Evolutionary conservation across 2,888 invertebrate species (phyloP).

Genomic region (Rhimphoctona megacephalus): DNA sequence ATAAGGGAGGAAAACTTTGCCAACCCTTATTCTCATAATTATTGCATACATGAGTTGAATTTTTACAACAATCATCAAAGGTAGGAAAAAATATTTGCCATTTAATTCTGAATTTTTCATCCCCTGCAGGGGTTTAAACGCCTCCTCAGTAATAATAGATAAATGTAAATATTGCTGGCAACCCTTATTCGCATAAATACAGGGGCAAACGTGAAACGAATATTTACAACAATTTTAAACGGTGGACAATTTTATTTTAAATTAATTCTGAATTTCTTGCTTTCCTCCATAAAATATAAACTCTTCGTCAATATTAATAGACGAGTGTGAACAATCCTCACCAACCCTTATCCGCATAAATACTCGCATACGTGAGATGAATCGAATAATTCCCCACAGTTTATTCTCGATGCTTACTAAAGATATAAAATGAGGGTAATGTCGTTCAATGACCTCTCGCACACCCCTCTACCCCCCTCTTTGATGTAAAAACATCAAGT

Average conservation of each 20-base stretch:
- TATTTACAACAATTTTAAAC: not conserved
- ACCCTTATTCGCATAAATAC: not conserved
- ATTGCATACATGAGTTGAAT: not conserved
- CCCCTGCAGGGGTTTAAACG: not conserved
- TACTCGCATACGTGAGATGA: conserved; percentile 15
- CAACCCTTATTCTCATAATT: not conserved
- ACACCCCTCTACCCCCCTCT: conserved; percentile 23
- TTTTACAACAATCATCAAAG: not conserved
- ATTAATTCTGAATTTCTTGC: not conserved
- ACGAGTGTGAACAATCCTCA: conserved; percentile 33
- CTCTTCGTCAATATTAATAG: conserved; percentile 24
- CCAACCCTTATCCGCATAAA: conserved; percentile 26
- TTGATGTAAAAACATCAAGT: conserved; percentile 63
- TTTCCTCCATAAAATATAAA: not conserved
- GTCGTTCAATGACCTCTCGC: conserved; percentile 59
- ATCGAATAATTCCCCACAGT: not conserved
- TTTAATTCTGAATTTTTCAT: not conserved
- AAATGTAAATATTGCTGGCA: not conserved
- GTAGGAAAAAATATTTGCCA: not conserved
- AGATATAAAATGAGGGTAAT: conserved; percentile 56
- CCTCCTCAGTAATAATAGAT: not conserved
- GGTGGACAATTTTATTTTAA: not conserved
- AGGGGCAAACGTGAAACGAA: not conserved
- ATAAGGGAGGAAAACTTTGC: not conserved
- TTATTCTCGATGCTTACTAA: conserved; percentile 21